A percentile compares a stretch with the other conserved stretches of the same genome.
phyloP scores from a whole-genome alignment of 2,888 invertebrate species.

The Xanthia togata region DNA sequence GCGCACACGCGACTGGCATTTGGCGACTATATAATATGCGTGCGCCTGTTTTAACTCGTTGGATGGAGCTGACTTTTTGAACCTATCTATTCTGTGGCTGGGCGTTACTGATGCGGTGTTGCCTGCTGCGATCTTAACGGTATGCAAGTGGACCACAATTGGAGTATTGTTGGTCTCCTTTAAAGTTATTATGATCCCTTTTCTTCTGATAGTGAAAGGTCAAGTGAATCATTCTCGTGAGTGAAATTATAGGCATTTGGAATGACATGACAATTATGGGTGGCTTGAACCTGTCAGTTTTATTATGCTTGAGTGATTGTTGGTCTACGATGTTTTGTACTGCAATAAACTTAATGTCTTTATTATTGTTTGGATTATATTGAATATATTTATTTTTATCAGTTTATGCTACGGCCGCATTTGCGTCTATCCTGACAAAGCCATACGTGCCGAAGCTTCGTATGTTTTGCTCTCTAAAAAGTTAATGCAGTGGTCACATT shows the following conservation, averaged over 20 bases:
- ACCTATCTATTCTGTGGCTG: slow-evolving; percentile 15
- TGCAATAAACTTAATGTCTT: slow-evolving; percentile 1
- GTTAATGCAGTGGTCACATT: too few species aligned
- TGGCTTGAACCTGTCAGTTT: slow-evolving; percentile 12
- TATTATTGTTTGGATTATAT: neutral
- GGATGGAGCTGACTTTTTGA: neutral
- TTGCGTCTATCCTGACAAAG: too few species aligned
- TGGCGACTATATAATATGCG: neutral
- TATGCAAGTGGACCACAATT: slow-evolving; percentile 62
- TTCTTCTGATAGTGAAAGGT: slow-evolving; percentile 65
- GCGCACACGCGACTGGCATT: neutral
- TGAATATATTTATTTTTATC: neutral
- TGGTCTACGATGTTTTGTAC: slow-evolving; percentile 1
- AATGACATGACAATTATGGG: slow-evolving; percentile 26
- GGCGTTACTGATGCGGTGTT: slow-evolving; percentile 26
- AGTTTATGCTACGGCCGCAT: too few species aligned
- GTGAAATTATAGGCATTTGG: slow-evolving; percentile 34
- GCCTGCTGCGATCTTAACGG: slow-evolving; percentile 67
- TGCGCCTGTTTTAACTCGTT: neutral
- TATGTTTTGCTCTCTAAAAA: too few species aligned
- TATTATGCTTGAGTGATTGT: slow-evolving; percentile 4
- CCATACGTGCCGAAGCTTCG: too few species aligned
- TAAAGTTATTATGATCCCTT: slow-evolving; percentile 63
- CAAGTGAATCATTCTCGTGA: slow-evolving; percentile 47
- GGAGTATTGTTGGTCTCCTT: slow-evolving; percentile 59